A percentile compares a stretch with the other conserved stretches of the same genome.
These are phyloP conservation scores for Calameuta idolon DNA, from an alignment of 2,888 invertebrate genomes.

Conservation along the genomic window DNA sequence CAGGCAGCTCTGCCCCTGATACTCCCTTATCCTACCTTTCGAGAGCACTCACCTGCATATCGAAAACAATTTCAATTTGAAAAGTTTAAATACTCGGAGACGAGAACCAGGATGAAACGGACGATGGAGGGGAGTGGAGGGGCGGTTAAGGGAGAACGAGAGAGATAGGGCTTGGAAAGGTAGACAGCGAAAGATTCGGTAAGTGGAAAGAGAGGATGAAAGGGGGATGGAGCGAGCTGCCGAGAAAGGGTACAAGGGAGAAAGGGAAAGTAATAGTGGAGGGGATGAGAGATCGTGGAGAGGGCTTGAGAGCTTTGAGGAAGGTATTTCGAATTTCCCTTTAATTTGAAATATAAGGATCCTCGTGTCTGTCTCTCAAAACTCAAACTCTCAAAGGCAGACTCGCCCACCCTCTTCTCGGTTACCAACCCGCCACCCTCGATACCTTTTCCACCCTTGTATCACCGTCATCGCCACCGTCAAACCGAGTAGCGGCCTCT, in stretches of 20 bases:
- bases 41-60: conserved; percentile 54
- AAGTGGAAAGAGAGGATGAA: neutral
- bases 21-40: conserved; percentile 21
- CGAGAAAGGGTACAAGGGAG: neutral
- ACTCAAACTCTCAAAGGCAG: conserved; percentile 48
- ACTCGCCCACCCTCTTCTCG: neutral
- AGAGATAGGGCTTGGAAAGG: neutral
- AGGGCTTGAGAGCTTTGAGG: conserved; percentile 44
- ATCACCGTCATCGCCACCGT: conserved; percentile 13
- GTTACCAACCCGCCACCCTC: neutral
- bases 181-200: neutral
- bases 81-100: conserved; percentile 56
- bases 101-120: neutral
- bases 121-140: neutral
- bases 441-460: neutral
- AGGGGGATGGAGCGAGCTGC: neutral
- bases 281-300: conserved; percentile 20
- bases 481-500: conserved; percentile 12
- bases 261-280: neutral
- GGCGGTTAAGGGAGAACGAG: neutral
- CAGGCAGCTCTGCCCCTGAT: neutral
- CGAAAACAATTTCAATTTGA: conserved; percentile 64
- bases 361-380: conserved; percentile 34
- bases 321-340: conserved; percentile 58
- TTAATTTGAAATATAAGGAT: conserved; percentile 60